phyloP scores from a whole-genome alignment of 1,140 invertebrate genomes.

The Diplogasteroides magnus region DNA sequence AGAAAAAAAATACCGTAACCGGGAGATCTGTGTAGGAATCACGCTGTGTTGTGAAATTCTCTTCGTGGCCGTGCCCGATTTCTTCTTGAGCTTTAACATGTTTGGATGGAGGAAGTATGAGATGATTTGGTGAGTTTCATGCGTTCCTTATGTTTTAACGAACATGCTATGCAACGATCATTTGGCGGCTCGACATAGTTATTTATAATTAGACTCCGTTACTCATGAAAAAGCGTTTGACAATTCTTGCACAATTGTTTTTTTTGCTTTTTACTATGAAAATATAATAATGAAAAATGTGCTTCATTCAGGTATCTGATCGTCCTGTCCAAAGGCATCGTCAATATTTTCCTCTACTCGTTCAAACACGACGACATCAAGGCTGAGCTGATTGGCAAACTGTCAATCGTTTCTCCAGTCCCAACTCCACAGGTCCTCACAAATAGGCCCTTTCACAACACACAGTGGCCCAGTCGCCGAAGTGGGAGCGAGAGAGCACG shows the following conservation, averaged over 20 bases:
- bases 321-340: not conserved
- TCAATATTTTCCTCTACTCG: not conserved
- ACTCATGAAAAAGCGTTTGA: not conserved
- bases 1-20: not conserved
- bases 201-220: too few relatives aligned
- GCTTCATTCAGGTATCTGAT: not conserved
- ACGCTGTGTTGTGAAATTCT: not conserved
- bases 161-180: too few relatives aligned
- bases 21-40: not conserved
- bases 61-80: not conserved
- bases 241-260: not conserved
- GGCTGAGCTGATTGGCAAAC: not conserved
- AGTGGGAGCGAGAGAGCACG: too few relatives aligned
- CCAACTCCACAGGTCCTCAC: not conserved
- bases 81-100: not conserved
- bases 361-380: not conserved
- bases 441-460: not conserved
- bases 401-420: not conserved
- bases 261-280: not conserved
- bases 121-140: constrained; percentile 1
- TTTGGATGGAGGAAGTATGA: not conserved
- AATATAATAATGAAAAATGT: not conserved
- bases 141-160: too few relatives aligned
- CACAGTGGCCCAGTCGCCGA: too few relatives aligned
- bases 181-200: too few relatives aligned